Base-by-base conservation (phyloP, 2,113 vertebrate species). In the Scolopax mira region DNA sequence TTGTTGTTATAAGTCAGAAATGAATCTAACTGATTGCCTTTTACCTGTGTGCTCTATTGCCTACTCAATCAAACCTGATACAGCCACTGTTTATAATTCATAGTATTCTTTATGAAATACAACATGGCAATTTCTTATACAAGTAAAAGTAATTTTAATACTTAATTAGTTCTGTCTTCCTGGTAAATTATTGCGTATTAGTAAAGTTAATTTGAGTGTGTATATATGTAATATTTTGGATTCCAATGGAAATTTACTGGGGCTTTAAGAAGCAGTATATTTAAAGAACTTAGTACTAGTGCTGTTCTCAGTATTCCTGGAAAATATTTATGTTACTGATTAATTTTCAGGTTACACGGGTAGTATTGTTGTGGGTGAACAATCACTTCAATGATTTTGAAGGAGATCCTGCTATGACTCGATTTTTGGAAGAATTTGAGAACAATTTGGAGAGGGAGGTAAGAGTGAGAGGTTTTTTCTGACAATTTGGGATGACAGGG, bases 371-470 rank as follows among this genome's bases (percentile, higher is more conserved):
- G 96, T 99, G 99, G 99, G 99, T 99, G 94, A 99, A 99, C 98
- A 99, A 99, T 99, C 99, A 99, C 98, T 99, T 99, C 98, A 99
- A 99, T 94, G 99, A 99, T 98, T 99, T 99, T 97, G 99, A 99
- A 98, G 99, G 99, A 79, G 99, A 99, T 97, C 96, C 98, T 58
- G 99, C 99, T 69, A 99, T 99, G 99, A 99, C 99, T 93, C 98
- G 96, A 90, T 99, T 99, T 98, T 98, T 99, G 79, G 99, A 99
- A 94, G 99, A 99, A 98, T 99, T 99, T 97, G 99, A 99, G 97
- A 99, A 98, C 98, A 99, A 99, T 97, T 98, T 99, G 96, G 99
- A 99, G 96, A 99, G 99, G 98, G 99, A 99, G 98, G 99, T 99
- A 93, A 97, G 97, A 93, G 18, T 82, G 60, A 73, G 62, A 30